These are phyloP conservation scores for Castor canadensis DNA, from an alignment of 2,113 vertebrate species.

Conservation along the genomic window DNA sequence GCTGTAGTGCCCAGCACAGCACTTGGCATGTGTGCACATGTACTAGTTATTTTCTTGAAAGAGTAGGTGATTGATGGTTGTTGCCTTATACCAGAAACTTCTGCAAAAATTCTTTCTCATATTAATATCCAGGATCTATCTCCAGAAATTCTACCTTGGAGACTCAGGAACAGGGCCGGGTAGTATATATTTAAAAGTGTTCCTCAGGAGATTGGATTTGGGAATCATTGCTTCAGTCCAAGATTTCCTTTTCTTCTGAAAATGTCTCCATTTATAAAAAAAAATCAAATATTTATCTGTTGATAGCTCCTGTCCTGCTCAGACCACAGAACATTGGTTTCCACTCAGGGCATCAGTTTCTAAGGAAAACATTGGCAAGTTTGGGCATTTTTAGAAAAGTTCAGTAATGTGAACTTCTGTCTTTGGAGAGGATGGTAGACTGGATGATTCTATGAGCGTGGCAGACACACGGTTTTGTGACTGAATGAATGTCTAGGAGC, in stretches of 20 bases:
- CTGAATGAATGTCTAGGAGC: neutral
- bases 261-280: neutral
- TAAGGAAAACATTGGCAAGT: neutral
- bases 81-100: neutral
- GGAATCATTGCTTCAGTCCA: neutral
- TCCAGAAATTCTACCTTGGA: neutral
- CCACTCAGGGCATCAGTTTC: neutral
- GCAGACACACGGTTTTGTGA: neutral
- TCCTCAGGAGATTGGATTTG: neutral
- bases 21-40: no score
- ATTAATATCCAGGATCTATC: neutral
- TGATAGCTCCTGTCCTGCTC: neutral
- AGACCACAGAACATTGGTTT: neutral
- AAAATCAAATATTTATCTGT: neutral
- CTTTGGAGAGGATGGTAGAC: neutral
- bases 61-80: neutral
- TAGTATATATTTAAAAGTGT: neutral
- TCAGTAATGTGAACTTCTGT: neutral
- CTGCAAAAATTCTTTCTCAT: neutral
- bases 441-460: neutral
- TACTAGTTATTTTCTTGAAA: neutral
- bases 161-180: neutral
- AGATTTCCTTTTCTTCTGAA: neutral
- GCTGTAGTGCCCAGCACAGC: neutral
- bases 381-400: neutral